Percentiles rank a stretch among this genome's conserved stretches.
These are phyloP conservation scores for Zeus faber DNA, from an alignment of 2,113 vertebrate genomes.

Conservation along the genomic window DNA sequence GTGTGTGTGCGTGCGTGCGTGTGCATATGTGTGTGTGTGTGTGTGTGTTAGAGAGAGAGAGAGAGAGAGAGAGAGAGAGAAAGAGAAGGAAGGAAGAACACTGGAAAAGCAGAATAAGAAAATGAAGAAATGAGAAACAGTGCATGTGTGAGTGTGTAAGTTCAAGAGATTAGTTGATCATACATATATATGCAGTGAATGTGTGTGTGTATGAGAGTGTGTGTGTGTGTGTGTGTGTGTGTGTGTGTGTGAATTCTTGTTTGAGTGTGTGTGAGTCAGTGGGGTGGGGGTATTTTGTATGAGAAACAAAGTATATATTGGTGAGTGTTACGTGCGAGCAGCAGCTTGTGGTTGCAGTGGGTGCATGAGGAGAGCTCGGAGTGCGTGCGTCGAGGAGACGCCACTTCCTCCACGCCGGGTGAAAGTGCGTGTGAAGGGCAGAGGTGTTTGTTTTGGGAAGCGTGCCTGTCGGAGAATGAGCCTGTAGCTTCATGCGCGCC, in stretches of 20 bases:
- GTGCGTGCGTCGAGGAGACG: constrained; percentile 62
- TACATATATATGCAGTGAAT: no score
- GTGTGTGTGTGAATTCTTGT: not conserved
- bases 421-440: constrained; percentile 52
- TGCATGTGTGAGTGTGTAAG: not conserved
- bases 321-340: not conserved
- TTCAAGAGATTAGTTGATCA: no score
- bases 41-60: no score
- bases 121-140: no score
- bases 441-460: no score
- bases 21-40: constrained; percentile 26
- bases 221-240: not conserved
- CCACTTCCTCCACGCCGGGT: constrained; percentile 59
- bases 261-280: not conserved
- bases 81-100: no score
- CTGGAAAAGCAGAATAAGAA: no score
- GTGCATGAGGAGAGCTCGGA: constrained; percentile 40
- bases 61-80: no score
- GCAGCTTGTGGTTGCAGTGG: constrained; percentile 43
- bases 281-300: not conserved
- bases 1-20: constrained; percentile 40
- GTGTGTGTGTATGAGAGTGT: constrained; percentile 3
- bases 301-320: not conserved
- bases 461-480: no score
- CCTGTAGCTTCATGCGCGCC: no score